Evolutionary conservation across 2,797 vertebrate genomes (phyloP).

Genomic region (Falco peregrinus): DNA sequence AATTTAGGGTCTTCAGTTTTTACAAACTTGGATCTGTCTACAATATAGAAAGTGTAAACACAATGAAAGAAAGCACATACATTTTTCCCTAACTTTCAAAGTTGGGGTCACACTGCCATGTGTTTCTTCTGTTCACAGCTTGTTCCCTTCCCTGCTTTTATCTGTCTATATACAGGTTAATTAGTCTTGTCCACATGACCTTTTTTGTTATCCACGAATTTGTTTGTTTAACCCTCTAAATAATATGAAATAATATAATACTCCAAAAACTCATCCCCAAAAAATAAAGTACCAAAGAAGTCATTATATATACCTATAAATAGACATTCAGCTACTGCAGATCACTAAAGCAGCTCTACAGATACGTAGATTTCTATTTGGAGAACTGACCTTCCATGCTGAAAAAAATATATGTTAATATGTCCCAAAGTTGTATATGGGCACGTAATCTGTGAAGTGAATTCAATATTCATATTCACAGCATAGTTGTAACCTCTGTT

Average conservation of each 20-base stretch:
- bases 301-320: not conserved
- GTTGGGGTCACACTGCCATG: not conserved
- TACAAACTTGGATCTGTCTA: not conserved
- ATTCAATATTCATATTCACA: not conserved
- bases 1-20: not conserved
- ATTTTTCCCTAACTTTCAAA: not conserved
- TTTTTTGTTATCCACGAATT: not conserved
- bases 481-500: not conserved
- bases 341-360: not conserved
- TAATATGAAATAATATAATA: not conserved
- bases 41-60: not conserved
- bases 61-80: not conserved
- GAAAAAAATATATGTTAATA: not conserved
- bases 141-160: not conserved
- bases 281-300: not conserved
- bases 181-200: not conserved
- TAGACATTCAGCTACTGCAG: not conserved
- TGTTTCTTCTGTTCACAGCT: not conserved
- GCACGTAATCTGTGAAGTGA: not conserved
- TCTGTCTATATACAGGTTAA: not conserved
- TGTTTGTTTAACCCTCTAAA: not conserved
- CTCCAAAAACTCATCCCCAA: not conserved
- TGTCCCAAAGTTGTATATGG: not conserved
- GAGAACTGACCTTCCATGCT: not conserved
- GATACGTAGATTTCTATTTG: not conserved